These are phyloP conservation scores for Malaclemys terrapin DNA, from an alignment of 2,113 vertebrate genomes.

Conservation along the genomic window DNA sequence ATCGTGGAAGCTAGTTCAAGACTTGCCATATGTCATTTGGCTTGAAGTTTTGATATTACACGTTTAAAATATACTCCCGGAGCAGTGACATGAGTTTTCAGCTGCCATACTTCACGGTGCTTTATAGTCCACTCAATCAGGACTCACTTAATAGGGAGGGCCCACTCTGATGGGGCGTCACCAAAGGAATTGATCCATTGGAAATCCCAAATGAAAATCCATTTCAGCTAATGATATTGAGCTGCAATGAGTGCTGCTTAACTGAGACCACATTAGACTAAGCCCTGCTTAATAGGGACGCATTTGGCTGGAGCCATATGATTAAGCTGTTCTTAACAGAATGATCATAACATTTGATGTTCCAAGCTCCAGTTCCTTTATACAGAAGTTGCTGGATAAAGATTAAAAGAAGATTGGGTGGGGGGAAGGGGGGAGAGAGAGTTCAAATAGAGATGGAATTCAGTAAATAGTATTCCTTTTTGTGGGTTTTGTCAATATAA, in stretches of 20 bases:
- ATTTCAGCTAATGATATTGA: background rate
- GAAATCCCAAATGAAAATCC: background rate
- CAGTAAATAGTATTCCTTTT: background rate
- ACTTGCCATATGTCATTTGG: constrained; percentile 47
- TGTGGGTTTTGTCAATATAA: background rate
- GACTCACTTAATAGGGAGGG: background rate
- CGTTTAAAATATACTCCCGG: constrained; percentile 67
- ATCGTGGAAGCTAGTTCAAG: constrained; percentile 28
- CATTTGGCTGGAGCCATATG: fast-evolving
- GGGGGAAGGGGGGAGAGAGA: background rate
- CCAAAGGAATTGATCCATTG: background rate
- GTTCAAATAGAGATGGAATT: background rate
- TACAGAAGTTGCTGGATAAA: background rate
- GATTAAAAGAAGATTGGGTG: background rate
- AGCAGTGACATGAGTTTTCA: constrained; percentile 64
- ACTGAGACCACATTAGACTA: background rate
- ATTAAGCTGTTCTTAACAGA: background rate
- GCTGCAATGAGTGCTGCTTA: background rate
- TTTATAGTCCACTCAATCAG: constrained; percentile 14
- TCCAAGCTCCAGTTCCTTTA: background rate
- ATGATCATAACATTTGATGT: fast-evolving
- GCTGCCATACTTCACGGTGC: background rate
- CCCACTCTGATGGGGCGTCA: background rate
- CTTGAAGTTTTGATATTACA: constrained; percentile 68
- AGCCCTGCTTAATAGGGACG: fast-evolving